These are phyloP conservation scores for Melanchra persicariae DNA, from an alignment of 2,888 invertebrate genomes.

Conservation along the genomic window DNA sequence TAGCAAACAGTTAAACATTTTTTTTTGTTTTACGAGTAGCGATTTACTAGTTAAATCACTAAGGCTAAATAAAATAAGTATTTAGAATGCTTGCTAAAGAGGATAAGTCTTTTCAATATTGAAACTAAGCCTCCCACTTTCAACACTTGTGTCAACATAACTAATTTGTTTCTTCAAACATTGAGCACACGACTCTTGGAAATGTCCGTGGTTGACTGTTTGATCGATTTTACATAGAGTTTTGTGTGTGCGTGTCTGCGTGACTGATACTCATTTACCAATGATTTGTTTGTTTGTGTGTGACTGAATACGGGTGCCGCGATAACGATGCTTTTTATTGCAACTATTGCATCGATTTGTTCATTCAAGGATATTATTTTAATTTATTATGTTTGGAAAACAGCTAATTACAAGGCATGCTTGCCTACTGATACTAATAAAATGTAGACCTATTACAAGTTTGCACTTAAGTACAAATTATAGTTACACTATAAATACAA, in stretches of 20 bases:
- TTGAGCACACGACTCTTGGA: slow-evolving; percentile 38
- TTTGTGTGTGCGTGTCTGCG: slow-evolving; percentile 41
- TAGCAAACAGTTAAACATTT: no score
- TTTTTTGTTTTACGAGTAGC: no score
- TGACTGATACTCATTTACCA: slow-evolving; percentile 47
- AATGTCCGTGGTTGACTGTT: slow-evolving; percentile 35
- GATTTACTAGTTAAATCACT: no score
- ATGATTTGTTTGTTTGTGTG: slow-evolving; percentile 38
- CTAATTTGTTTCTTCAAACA: slow-evolving; percentile 47
- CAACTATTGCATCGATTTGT: slow-evolving; percentile 4
- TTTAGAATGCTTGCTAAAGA: no score
- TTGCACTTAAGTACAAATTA: no score
- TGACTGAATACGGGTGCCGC: slow-evolving; percentile 34
- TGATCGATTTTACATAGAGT: slow-evolving; percentile 49
- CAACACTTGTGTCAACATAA: slow-evolving; percentile 47
- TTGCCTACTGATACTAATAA: no score
- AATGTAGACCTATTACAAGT: no score
- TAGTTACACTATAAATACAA: no score
- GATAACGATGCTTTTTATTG: slow-evolving; percentile 44
- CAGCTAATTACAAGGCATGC: no score
- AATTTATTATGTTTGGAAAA: no score
- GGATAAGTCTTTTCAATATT: slow-evolving; percentile 21
- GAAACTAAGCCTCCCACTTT: slow-evolving; percentile 25
- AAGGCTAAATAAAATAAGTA: no score
- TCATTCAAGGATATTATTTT: slow-evolving; percentile 26